These are phyloP conservation scores for Aleiodes leptofemur DNA, from an alignment of 2,888 invertebrate species.

Conservation along the genomic window DNA sequence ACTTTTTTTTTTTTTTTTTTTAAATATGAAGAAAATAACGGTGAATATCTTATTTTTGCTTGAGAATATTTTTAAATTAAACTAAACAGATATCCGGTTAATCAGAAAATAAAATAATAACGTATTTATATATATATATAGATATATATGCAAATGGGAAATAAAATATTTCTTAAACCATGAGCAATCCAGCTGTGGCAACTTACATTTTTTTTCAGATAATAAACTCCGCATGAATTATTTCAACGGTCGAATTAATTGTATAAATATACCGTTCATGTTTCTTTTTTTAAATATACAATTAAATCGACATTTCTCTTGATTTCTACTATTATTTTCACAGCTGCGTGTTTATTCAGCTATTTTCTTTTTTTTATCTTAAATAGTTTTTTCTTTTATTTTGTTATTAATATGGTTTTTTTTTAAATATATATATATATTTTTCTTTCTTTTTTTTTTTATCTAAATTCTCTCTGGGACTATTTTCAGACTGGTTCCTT, in stretches of 20 bases:
- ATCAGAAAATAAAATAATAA: no score
- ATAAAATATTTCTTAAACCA: constrained; percentile 24
- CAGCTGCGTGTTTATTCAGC: constrained; percentile 41
- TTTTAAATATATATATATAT: not conserved
- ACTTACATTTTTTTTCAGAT: constrained; percentile 69
- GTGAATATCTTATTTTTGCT: not conserved
- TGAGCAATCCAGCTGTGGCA: constrained; percentile 58
- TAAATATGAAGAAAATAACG: not conserved
- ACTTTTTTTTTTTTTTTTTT: not conserved
- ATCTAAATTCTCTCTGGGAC: constrained; percentile 19
- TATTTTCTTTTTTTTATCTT: constrained; percentile 5
- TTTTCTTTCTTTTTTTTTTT: constrained; percentile 19
- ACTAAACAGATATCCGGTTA: no score
- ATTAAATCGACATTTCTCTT: constrained; percentile 47
- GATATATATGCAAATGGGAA: no score
- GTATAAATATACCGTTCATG: constrained; percentile 58
- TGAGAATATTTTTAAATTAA: not conserved
- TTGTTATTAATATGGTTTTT: not conserved
- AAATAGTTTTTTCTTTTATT: constrained; percentile 19
- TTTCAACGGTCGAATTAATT: constrained; percentile 59
- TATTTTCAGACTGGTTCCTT: constrained; percentile 41
- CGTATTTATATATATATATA: no score
- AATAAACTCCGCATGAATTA: constrained; percentile 67
- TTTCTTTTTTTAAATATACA: constrained; percentile 17
- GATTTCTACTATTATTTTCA: constrained; percentile 56